A percentile compares a stretch with the other conserved stretches of the same genome.
phyloP scores from a whole-genome alignment of 2,888 invertebrate genomes.

The Venusia cambrica region DNA sequence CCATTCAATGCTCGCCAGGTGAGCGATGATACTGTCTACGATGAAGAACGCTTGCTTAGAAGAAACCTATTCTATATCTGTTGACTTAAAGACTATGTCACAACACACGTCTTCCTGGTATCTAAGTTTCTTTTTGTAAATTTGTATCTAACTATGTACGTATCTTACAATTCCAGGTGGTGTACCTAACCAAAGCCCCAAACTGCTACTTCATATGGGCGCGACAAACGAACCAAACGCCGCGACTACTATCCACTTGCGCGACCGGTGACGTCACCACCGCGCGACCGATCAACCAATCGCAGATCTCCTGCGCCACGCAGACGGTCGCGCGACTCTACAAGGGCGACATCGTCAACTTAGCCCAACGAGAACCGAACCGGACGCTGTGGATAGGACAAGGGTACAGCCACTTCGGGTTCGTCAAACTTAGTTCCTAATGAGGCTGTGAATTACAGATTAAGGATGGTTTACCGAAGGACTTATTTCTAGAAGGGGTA shows the following conservation, averaged over 20 bases:
- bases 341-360: slow-evolving; percentile 55
- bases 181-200: slow-evolving; percentile 61
- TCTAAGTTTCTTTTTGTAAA: too few relatives aligned
- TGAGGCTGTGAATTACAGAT: slow-evolving; percentile 58
- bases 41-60: too few relatives aligned
- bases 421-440: slow-evolving; percentile 71
- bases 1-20: too few relatives aligned
- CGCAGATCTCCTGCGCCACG: slow-evolving; percentile 64
- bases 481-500: too few relatives aligned
- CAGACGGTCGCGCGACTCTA: slow-evolving; percentile 59
- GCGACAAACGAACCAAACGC: slow-evolving; percentile 34
- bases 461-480: too few relatives aligned
- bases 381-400: slow-evolving; percentile 59
- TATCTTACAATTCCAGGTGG: slow-evolving; percentile 62
- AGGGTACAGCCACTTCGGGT: slow-evolving; percentile 66
- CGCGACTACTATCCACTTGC: slow-evolving; percentile 54
- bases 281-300: slow-evolving; percentile 43
- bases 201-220: slow-evolving; percentile 68
- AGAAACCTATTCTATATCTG: too few relatives aligned
- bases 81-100: too few relatives aligned
- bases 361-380: slow-evolving; percentile 64
- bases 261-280: slow-evolving; percentile 60
- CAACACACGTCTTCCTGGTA: too few relatives aligned
- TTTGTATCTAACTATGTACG: too few relatives aligned
- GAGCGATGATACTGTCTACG: too few relatives aligned